A percentile compares a stretch with the other conserved stretches of the same genome.
Conservation (phyloP, 2,113 vertebrate species). For the rat (Rattus norvegicus) region DNA sequence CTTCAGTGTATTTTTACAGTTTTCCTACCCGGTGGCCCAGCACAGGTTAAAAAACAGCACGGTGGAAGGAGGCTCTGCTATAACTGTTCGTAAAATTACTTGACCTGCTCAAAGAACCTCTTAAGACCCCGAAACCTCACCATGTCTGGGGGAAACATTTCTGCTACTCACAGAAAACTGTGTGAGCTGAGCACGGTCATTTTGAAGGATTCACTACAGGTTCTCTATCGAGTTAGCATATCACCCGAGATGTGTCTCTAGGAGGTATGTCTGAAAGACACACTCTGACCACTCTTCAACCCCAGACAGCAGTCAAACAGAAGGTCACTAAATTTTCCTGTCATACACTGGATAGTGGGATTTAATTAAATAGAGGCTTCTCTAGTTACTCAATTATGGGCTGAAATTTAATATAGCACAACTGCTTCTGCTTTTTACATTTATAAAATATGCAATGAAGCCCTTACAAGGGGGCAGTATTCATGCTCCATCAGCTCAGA, state of each 20-base stretch:
- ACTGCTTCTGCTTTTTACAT: conserved; percentile 22
- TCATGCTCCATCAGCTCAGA: neutral
- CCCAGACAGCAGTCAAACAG: neutral
- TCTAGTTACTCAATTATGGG: conserved; percentile 44
- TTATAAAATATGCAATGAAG: neutral
- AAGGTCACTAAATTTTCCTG: conserved; percentile 44
- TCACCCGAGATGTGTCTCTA: neutral
- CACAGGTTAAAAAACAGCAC: neutral
- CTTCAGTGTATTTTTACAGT: neutral
- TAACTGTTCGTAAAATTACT: neutral
- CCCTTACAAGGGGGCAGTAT: neutral
- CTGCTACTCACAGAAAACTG: neutral
- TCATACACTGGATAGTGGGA: neutral
- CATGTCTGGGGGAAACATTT: neutral
- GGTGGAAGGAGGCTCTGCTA: neutral
- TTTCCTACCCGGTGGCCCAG: neutral
- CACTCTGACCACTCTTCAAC: neutral
- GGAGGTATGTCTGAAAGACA: neutral
- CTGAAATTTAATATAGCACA: conserved; percentile 48
- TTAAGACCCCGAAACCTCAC: neutral
- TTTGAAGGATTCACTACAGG: neutral
- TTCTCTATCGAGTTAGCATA: neutral
- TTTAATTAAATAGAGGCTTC: conserved; percentile 61
- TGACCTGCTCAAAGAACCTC: neutral
- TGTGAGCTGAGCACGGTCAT: neutral